Evolutionary conservation across 2,797 vertebrate species (phyloP), one percentile per base, ranked within the genome.

Genomic region (Naso thynnoides): DNA sequence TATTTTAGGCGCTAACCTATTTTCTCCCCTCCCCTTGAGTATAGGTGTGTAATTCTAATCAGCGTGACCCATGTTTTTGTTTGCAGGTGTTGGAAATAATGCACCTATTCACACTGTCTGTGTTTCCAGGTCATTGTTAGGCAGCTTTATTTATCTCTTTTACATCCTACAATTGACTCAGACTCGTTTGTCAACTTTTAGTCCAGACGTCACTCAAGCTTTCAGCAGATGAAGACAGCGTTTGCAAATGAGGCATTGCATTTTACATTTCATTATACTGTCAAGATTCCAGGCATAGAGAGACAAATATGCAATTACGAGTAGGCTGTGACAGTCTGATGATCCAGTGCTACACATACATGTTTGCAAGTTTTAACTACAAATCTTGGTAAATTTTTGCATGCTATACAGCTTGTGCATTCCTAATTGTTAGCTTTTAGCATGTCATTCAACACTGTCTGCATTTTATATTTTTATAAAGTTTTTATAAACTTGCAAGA

Each of bases 11-110:
- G 29, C 16, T 4, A 6, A 36, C 8, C 50, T 38, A 21, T 38
- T 36, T 50, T 36, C 16, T 66, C 3, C 2, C 1, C 10, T 23
- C 8, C 18, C 24, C 2, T 13, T 3, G 18, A 54, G 3, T 18
- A 2, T 3, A 16, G 16, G 5, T 38, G 16, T 26, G n/a, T 13
- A 19, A 42, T 31, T 62, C 11, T 14, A 4, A 49, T 72, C 8
- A 9, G 47, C 41, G 39, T 59, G 76, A 58, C 42, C 49, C 45
- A 36, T 41, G 24, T 45, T 56, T 62, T 68, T 78, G 45, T 64
- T 55, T 70, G 55, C 19, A 73, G 61, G 57, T 84, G 69, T 60
- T 56, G 48, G 21, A 27, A 19, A 80, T 85, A 79, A 82, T 61
- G 15, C 1, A 0, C 3, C 45, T 23, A 38, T 76, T 79, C 39